phyloP scores from a whole-genome alignment of 2,113 vertebrate genomes.

The Petroica traversi region DNA sequence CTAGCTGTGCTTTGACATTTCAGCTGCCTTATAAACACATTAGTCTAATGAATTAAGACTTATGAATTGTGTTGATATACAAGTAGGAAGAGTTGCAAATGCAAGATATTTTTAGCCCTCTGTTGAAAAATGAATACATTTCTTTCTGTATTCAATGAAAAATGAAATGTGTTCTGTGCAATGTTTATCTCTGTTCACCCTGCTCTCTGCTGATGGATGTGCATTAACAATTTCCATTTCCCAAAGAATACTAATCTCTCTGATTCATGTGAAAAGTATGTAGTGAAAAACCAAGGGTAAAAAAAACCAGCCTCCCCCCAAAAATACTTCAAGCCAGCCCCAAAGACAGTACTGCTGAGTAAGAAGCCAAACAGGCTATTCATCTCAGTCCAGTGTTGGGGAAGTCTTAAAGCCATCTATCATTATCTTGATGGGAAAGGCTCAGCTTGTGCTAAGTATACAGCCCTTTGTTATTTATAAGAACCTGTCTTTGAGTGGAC shows the following conservation, averaged over 20 bases:
- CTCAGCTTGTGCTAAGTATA: slow-evolving; percentile 56
- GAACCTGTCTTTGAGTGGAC: slow-evolving; percentile 69
- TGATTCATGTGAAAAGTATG: slow-evolving; percentile 71
- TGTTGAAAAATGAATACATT: slow-evolving; percentile 68
- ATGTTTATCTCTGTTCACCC: slow-evolving; percentile 66
- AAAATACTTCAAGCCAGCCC: neutral
- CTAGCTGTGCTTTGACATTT: slow-evolving; percentile 97
- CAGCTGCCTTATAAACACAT: slow-evolving; percentile 97
- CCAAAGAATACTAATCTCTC: slow-evolving; percentile 78
- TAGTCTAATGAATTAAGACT: slow-evolving; percentile 95
- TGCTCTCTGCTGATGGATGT: slow-evolving; percentile 73
- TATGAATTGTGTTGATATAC: slow-evolving; percentile 80
- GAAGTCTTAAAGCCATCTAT: slow-evolving; percentile 82
- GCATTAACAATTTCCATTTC: slow-evolving; percentile 78
- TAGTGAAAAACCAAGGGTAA: slow-evolving; percentile 72
- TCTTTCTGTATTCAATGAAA: slow-evolving; percentile 64
- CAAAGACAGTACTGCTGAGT: slow-evolving; percentile 76
- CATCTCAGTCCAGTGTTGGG: slow-evolving; percentile 76
- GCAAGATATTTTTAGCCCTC: slow-evolving; percentile 67
- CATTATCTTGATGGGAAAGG: slow-evolving; percentile 81
- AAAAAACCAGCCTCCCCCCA: neutral
- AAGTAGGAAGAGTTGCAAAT: slow-evolving; percentile 65
- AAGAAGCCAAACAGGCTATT: slow-evolving; percentile 77
- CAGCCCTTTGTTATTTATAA: slow-evolving; percentile 66
- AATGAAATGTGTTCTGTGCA: slow-evolving; percentile 60